Evolutionary conservation across 2,113 vertebrate genomes (phyloP), one percentile per base, ranked within the genome.

Genomic region (Hippocampus guttulatus): DNA sequence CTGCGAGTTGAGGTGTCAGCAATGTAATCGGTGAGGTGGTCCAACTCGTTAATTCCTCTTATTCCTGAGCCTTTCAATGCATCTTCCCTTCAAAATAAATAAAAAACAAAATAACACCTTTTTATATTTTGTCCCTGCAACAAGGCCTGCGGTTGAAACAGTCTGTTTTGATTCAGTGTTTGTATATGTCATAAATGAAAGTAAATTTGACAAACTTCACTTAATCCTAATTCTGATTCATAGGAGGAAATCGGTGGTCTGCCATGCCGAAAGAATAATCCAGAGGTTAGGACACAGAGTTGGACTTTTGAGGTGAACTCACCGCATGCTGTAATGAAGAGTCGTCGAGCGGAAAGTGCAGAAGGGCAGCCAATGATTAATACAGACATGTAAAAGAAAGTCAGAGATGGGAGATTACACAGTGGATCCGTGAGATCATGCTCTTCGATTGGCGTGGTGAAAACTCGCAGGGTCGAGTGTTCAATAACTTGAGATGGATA

Each of bases 371-470:
- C 73, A 69, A 23, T 77, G 85, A 87, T 84, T 88, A 89, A 90
- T 88, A 88, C 86, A 84, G 88, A n/a, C 78, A 81, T 91, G 89
- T 86, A 88, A 87, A 88, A 49, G 81, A 78, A 82, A 84, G 85
- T 92, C 85, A 84, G 81, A 78, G 73, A 85, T 84, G 88, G 83
- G 80, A 69, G 73, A 80, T 73, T 77, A 79, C 82, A 77, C 75
- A 75, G 75, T 75, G 76, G 81, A 84, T 85, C 73, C 67, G 77
- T 57, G 75, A 83, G 88, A 91, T 85, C 81, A 87, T 80, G 77
- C 41, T 33, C 78, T 85, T 78, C 87, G 89, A 91, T 90, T 89
- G 89, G 84, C 84, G 83, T 43, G 49, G 87, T 88, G 78, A 86
- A 91, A 90, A 88, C 11, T 64, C 74, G 79, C 73, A 81, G 86